Base-by-base conservation (phyloP, 2,113 vertebrate genomes). In the Chaetodon auriga region DNA sequence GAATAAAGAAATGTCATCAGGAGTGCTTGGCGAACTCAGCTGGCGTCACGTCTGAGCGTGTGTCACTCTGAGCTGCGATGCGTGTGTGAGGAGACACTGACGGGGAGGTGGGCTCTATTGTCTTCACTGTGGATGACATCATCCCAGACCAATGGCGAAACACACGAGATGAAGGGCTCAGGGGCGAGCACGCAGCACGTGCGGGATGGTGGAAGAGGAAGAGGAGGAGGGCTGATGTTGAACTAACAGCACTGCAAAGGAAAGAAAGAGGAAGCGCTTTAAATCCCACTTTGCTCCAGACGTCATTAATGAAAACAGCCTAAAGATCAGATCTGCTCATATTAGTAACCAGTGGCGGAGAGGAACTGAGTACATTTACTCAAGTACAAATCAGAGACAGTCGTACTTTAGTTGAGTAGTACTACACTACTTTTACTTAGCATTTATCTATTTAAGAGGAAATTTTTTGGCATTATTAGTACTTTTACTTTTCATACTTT, bases 71-170 rank as follows among this genome's bases (percentile, higher is more conserved):
- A 85, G 92, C 90, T 30, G 90, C 81, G 74, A n/a, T 75, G 90
- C 69, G 87, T 75, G 91, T 88, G 93, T 82, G 87, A 72, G 88
- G 74, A 85, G 81, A 90, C 84, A 30, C 83, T 75, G 83, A 82
- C 65, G 57, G 81, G 91, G 91, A 84, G 94, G 94, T 74, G 93
- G 94, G 90, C 91, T 93, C 93, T 95, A 86, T 89, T 87, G 92
- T 95, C 90, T 95, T 55, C 18, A 23, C 86, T 91, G 75, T 83
- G 85, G 89, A 93, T 96, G 95, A 96, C 95, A 94, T 96, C 95
- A 96, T 94, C 75, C 91, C 80, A 81, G 85, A 83, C 92, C 94
- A 95, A 95, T 95, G 86, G 91, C 63, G 84, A 82, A 49, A 65
- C 77, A 74, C 89, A 90, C 68, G 79, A 57, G 85, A 88, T 36